Evolutionary conservation across 2,888 invertebrate species (phyloP), one percentile per base, ranked within the genome.

Genomic region (Rotaria socialis): DNA sequence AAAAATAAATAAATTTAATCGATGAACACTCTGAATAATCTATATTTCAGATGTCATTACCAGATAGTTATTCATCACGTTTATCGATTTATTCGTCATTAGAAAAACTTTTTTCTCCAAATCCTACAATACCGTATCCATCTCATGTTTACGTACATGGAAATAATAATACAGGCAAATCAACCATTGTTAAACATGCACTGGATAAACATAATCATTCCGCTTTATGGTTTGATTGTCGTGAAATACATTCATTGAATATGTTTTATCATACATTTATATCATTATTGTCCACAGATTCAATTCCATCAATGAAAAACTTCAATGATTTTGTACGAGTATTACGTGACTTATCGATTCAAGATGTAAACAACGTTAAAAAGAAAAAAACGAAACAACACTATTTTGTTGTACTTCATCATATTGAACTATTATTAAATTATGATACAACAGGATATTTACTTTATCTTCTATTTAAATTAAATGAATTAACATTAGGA

Each of bases 161-260:
- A 80, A 80, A 80, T 80, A 8, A 43, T 43, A 80, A 80, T 80
- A 80, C 80, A 80, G 80, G 80, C 11, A 80, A 80, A 80, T 80
- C 80, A 80, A 47, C 80, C 4, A 41, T 80, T 0, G 24, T 80
- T 24, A 80, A 80, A 47, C 47, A 80, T 80, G 47, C n/a, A 47
- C 47, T 80, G 11, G 6, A 80, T 47, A 16, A 24, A 47, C 24
- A 43, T 11, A 47, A 80, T 24, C 47, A 43, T 43, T 0, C 24
- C 0, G n/a, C 24, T 11, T n/a, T 80, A 47, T 80, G 47, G 43
- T 24, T 80, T 47, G 80, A 80, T 80, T 80, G 80, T 80, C 80
- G 80, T 41, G 80, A 80, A 80, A 80, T 80, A 16, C 47, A 47
- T 47, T 80, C 80, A n/a, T 80, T 80, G 6, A 80, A 80, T 47